phyloP scores from a whole-genome alignment of 2,113 vertebrate species.

The Cranoglanis bouderius region DNA sequence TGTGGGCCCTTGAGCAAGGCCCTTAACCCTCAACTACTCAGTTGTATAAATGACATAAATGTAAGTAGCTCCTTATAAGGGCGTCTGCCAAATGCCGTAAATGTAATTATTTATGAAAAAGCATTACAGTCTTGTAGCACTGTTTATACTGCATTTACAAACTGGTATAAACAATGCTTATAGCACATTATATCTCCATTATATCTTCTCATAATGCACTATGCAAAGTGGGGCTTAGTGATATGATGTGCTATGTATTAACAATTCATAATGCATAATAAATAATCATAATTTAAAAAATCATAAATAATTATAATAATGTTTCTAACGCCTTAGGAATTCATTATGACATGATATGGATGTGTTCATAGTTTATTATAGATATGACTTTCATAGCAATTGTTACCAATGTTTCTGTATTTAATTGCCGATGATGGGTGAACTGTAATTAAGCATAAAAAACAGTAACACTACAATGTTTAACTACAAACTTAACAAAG shows the following conservation, averaged over 20 bases:
- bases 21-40: too few relatives aligned
- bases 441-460: too few relatives aligned
- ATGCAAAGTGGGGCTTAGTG: neutral
- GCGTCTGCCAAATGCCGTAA: too few relatives aligned
- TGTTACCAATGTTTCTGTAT: too few relatives aligned
- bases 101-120: neutral
- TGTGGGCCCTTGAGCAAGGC: too few relatives aligned
- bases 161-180: neutral
- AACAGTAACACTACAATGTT: neutral
- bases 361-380: neutral
- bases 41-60: too few relatives aligned
- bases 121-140: neutral
- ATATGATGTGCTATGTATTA: too few relatives aligned
- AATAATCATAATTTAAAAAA: too few relatives aligned
- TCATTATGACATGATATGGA: neutral
- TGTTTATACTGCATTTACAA: too few relatives aligned
- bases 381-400: neutral
- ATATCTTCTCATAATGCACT: neutral
- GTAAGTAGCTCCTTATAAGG: too few relatives aligned
- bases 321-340: neutral
- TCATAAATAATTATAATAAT: neutral
- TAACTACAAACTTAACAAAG: neutral
- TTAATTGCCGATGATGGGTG: too few relatives aligned
- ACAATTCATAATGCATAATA: neutral
- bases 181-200: neutral